Base-by-base conservation (phyloP, 1,140 invertebrate species). In the Triops cancriformis region DNA sequence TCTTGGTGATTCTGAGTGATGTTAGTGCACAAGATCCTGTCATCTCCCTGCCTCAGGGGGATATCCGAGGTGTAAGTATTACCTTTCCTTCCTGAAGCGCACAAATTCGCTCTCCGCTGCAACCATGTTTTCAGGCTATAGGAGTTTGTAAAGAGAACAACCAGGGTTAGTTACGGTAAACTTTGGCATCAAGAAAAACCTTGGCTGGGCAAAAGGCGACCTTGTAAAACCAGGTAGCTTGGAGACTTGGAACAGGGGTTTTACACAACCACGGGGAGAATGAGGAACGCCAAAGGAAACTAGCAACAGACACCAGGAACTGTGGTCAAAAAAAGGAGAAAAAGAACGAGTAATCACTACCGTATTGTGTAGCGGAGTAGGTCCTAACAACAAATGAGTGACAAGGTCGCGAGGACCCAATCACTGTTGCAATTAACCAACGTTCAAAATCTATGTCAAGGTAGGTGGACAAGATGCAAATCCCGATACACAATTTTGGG, bases 1-100 rank as follows among this genome's bases (percentile, higher is more conserved):
- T 78, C 12, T 26, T 78, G 31, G 31, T 73, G 28, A 42, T 31
- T 26, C 31, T 78, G 37, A 31, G 31, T 26, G 42, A 43, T 41
- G 28, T 72, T 73, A 73, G 73, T 72, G 77, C 77, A 73, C 77
- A 78, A 41, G 77, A 74, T 45, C 77, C 77, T 14, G 43, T 42
- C 26, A 73, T 78, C 73, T 72, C 74, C 37, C 28, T 78, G 74
- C 77, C 77, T 42, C 77, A 78, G 73, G 77, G 77, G 26, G 77
- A 78, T 26, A 73, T 78, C 31, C 37, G 73, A n/a, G 77, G 77
- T 10, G 77, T 78, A 78, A 78, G 77, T 78, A 45, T 42, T 27
- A 41, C 72, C 43, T 18, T 42, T 37, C 31, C 2, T 27, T 10
- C 11, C 31, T 42, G 14, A 1, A 41, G 31, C n/a, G n/a, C 31